A percentile compares a stretch with the other conserved stretches of the same genome.
phyloP scores from a whole-genome alignment of 2,797 vertebrate genomes.

The Alca torda region DNA sequence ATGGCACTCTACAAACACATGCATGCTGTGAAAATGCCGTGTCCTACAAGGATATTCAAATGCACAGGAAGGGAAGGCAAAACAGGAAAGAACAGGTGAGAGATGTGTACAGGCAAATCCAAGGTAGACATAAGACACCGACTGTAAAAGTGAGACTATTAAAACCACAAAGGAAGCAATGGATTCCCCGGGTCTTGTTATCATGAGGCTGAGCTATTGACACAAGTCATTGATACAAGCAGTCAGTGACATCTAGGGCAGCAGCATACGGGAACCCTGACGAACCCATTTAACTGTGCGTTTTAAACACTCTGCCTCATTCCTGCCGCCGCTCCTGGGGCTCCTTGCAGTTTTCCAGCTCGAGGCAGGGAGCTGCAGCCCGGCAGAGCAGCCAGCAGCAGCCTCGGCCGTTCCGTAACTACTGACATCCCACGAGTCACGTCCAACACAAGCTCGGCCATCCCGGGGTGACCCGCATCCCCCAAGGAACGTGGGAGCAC shows the following conservation, averaged over 20 bases:
- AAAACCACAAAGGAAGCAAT: not conserved
- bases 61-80: rapidly evolving
- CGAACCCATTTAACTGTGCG: not conserved
- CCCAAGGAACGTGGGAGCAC: rapidly evolving
- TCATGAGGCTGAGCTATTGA: not conserved
- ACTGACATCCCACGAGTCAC: not conserved
- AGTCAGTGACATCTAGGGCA: not conserved
- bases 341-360: not conserved
- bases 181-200: not conserved
- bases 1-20: too few relatives aligned
- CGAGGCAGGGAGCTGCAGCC: not conserved
- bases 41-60: not conserved
- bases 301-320: not conserved
- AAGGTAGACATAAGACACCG: not conserved
- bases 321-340: not conserved
- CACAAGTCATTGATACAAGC: not conserved
- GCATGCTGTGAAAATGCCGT: not conserved
- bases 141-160: not conserved
- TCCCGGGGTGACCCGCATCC: not conserved
- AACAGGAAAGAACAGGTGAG: not conserved
- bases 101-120: rapidly evolving
- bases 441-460: rapidly evolving
- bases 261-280: not conserved
- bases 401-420: rapidly evolving
- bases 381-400: not conserved